These are phyloP conservation scores for Scleropages formosus DNA, from an alignment of 2,797 vertebrate species.

Conservation along the genomic window DNA sequence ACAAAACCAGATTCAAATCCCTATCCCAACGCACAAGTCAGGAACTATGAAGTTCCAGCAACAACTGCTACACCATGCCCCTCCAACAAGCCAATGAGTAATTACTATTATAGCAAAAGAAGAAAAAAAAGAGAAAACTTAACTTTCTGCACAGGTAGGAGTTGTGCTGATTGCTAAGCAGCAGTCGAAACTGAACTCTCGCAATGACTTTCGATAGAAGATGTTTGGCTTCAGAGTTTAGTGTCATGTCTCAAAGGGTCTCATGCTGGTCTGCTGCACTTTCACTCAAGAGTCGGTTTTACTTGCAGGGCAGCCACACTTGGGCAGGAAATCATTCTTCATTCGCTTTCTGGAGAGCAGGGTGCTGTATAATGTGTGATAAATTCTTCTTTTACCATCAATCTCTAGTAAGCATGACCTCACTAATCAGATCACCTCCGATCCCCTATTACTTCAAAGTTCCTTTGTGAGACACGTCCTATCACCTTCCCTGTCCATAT, in stretches of 20 bases:
- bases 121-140: neutral
- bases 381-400: too few relatives aligned
- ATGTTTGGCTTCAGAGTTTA: neutral
- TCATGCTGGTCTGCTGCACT: neutral
- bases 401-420: too few relatives aligned
- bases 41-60: too few relatives aligned
- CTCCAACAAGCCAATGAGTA: neutral
- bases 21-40: too few relatives aligned
- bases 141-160: neutral
- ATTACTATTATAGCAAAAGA: neutral
- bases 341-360: neutral
- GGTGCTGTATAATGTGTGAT: too few relatives aligned
- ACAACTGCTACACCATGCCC: too few relatives aligned
- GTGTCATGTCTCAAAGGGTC: neutral
- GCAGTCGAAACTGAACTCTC: conserved; percentile 1
- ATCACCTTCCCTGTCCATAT: neutral
- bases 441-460: too few relatives aligned
- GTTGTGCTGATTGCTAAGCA: neutral
- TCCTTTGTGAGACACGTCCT: too few relatives aligned
- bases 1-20: too few relatives aligned
- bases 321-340: neutral
- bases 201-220: neutral
- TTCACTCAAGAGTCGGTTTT: neutral
- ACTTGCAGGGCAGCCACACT: neutral
- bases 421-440: too few relatives aligned